Conservation (phyloP, 2,113 vertebrate species). For the Mustela nigripes region DNA sequence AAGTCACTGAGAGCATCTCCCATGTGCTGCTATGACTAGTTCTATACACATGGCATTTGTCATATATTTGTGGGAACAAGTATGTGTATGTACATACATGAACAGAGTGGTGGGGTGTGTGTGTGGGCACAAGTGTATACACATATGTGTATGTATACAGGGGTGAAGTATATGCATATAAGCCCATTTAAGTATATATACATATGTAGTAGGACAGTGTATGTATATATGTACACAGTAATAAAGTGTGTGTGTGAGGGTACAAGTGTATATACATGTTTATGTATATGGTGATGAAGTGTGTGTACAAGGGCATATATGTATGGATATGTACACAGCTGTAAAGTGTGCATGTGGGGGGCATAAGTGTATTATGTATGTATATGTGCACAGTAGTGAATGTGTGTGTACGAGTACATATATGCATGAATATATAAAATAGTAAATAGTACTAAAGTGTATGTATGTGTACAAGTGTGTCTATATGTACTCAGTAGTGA, state of each 20-base stretch:
- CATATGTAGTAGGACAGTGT: neutral
- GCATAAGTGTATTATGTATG: neutral
- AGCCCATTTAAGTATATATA: neutral
- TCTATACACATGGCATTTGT: neutral
- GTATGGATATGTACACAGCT: neutral
- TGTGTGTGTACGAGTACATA: neutral
- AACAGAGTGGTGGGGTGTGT: neutral
- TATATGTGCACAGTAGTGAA: neutral
- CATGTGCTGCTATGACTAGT: neutral
- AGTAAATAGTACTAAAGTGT: too few relatives aligned
- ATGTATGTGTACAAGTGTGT: neutral
- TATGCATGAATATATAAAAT: neutral
- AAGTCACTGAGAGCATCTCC: neutral
- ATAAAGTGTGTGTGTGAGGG: too few relatives aligned
- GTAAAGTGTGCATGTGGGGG: neutral
- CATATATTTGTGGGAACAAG: neutral
- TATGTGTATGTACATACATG: neutral
- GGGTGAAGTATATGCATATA: neutral
- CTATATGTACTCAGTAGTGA: too few relatives aligned
- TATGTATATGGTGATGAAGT: neutral
- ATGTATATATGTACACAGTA: neutral
- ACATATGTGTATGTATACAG: too few relatives aligned
- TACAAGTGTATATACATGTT: neutral
- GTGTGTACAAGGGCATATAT: neutral
- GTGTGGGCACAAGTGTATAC: too few relatives aligned